Percentiles rank a stretch among this genome's conserved stretches.
These are phyloP conservation scores for Lateolabrax maculatus DNA, from an alignment of 2,797 vertebrate genomes.

Conservation along the genomic window DNA sequence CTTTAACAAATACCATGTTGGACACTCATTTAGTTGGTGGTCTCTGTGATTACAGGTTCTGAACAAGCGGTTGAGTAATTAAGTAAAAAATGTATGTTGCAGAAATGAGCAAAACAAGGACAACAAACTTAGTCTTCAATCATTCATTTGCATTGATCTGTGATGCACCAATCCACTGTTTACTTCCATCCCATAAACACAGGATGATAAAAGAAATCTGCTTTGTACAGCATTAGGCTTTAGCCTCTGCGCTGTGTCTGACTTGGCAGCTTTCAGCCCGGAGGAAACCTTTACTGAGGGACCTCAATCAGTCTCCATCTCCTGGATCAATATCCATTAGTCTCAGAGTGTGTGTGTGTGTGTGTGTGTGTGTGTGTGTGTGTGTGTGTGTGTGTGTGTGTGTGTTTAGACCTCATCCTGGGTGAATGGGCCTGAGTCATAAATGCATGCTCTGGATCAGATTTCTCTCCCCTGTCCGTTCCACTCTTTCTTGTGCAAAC, in stretches of 20 bases:
- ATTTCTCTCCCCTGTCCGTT: conserved; percentile 67
- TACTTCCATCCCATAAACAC: conserved; percentile 33
- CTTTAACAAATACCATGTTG: neutral
- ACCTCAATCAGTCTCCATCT: conserved; percentile 80
- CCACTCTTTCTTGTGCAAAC: conserved; percentile 50
- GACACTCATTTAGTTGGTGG: neutral
- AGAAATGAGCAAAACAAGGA: conserved; percentile 13
- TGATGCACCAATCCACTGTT: conserved; percentile 30
- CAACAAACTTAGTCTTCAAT: conserved; percentile 20
- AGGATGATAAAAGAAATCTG: conserved; percentile 58
- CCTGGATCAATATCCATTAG: conserved; percentile 85
- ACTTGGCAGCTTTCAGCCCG: conserved; percentile 76
- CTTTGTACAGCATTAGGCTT: conserved; percentile 56
- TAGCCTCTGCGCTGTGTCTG: conserved; percentile 67
- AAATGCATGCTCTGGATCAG: conserved; percentile 74
- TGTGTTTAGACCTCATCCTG: conserved; percentile 64
- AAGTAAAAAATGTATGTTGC: neutral
- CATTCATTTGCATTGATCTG: conserved; percentile 31
- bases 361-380: conserved; percentile 21
- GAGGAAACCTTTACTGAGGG: conserved; percentile 74
- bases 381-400: conserved; percentile 16
- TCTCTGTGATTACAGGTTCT: neutral
- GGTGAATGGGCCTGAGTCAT: conserved; percentile 77
- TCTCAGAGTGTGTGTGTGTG: conserved; percentile 28
- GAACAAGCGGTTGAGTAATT: neutral